These are phyloP conservation scores for Caenorhabditis sp. DNA, from an alignment of 2,888 invertebrate species.

Conservation along the genomic window DNA sequence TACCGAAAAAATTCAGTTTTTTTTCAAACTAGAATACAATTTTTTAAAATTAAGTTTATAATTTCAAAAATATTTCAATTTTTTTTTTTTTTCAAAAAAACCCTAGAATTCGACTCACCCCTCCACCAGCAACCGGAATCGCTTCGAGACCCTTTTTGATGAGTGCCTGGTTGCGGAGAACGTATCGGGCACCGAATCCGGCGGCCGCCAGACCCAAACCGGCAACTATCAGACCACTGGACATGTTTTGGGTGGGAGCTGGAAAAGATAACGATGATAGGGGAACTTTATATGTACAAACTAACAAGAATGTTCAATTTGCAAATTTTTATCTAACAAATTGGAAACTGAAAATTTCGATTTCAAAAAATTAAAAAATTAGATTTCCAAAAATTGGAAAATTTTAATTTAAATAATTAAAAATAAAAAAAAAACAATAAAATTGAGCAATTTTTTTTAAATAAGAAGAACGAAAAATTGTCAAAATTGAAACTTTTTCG, in stretches of 20 bases:
- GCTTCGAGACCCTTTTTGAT: conserved; percentile 77
- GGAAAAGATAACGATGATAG: neutral
- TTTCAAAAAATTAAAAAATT: neutral
- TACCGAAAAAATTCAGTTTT: too few relatives aligned
- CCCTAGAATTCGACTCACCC: conserved; percentile 19
- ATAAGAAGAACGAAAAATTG: too few relatives aligned
- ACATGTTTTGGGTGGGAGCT: conserved; percentile 83
- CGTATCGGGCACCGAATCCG: conserved; percentile 92
- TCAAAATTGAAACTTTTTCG: too few relatives aligned
- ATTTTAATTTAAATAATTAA: too few relatives aligned
- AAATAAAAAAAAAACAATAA: too few relatives aligned
- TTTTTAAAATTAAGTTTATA: too few relatives aligned
- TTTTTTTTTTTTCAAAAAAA: neutral
- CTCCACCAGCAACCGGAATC: conserved; percentile 66
- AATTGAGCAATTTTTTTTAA: too few relatives aligned
- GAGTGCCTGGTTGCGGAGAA: conserved; percentile 85
- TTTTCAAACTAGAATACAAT: too few relatives aligned
- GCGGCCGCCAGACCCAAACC: conserved; percentile 94
- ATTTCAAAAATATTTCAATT: neutral
- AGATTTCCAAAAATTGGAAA: neutral
- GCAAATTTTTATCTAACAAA: too few relatives aligned
- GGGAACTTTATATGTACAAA: too few relatives aligned
- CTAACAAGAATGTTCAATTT: too few relatives aligned
- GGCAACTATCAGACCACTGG: conserved; percentile 89
- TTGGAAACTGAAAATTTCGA: too few relatives aligned